A percentile compares a stretch with the other conserved stretches of the same genome.
phyloP scores from a whole-genome alignment of 2,888 invertebrate genomes.

The Philopedon plagiatum region DNA sequence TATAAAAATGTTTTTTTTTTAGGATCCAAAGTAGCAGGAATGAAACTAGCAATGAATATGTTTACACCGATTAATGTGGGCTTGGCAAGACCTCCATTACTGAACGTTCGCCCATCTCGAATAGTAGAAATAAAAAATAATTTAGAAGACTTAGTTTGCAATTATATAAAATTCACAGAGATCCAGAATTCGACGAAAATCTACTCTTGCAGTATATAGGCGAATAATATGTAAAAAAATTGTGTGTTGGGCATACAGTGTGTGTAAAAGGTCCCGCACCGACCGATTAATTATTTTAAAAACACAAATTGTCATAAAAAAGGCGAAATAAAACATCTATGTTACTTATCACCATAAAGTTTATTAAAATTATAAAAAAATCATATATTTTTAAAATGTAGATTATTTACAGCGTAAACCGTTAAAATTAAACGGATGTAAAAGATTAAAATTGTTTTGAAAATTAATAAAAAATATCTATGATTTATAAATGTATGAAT shows the following conservation, averaged over 20 bases:
- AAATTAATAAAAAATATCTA: background rate
- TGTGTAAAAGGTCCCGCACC: no score
- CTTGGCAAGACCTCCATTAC: conserved; percentile 74
- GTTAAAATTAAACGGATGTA: conserved; percentile 20
- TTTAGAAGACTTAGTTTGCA: conserved; percentile 30
- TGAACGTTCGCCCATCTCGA: conserved; percentile 65
- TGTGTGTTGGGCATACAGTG: no score
- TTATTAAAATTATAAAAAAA: conserved; percentile 43
- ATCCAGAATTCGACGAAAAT: no score
- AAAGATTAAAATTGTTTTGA: background rate
- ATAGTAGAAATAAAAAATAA: conserved; percentile 38
- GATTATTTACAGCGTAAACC: conserved; percentile 35
- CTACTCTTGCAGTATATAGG: no score
- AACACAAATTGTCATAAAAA: no score
- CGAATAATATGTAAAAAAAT: no score
- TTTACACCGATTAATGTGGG: conserved; percentile 76
- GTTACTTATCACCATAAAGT: conserved; percentile 30
- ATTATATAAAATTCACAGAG: background rate
- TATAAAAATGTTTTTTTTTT: conserved; percentile 52
- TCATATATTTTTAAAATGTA: conserved; percentile 34
- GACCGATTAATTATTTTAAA: no score
- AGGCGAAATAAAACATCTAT: background rate
- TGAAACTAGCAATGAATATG: conserved; percentile 79
- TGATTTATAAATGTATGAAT: conserved; percentile 20
- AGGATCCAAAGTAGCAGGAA: conserved; percentile 79